Base-by-base conservation (phyloP, 2,797 vertebrate species). In the Emys orbicularis region DNA sequence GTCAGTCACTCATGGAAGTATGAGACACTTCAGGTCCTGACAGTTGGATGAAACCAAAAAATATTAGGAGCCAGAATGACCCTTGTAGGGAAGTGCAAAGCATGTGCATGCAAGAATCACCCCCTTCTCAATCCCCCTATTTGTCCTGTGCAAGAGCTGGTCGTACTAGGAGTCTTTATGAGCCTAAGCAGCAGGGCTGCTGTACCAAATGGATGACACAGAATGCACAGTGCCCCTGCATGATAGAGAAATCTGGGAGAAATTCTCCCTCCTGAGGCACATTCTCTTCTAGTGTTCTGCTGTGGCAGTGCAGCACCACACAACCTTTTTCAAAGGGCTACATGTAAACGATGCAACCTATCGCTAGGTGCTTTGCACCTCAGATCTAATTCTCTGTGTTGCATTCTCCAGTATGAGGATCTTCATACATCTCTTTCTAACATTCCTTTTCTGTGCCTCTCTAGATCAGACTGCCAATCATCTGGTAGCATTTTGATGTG, bases 201-300 rank as follows among this genome's bases (percentile, higher is more conserved):
- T 79, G 49, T 3, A 11, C 7, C 5, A 47, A 77, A 65, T 84
- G 59, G 72, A 81, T 87, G 2, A 1, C 79, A 44, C 56, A 47
- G 21, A 77, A 57, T 34, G 9, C 6, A 27, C 16, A 76, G 65
- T 77, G 3, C 44, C 1, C 52, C 2, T 2, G 27, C 61, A 4
- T 61, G 65, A 88, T n/a, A 81, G 49, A n/a, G 76, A 94, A 56
- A 68, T 83, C 15, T 79, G 54, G 76, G 7, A 77, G 54, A 79
- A 86, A 90, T 84, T 77, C 8, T 49, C 7, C 6, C 83, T 18
- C 1, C 16, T 74, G 57, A 88, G n/a, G 53, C 12, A 8, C 9
- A 41, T 29, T 90, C 5, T 79, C 8, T 80, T 10, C 53, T 54
- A 37, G 3, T 61, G 2, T 37, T 92, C 81, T 54, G 87, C 83